Evolutionary conservation across 2,113 vertebrate species (phyloP).

Genomic region (Fulmarus glacialis): DNA sequence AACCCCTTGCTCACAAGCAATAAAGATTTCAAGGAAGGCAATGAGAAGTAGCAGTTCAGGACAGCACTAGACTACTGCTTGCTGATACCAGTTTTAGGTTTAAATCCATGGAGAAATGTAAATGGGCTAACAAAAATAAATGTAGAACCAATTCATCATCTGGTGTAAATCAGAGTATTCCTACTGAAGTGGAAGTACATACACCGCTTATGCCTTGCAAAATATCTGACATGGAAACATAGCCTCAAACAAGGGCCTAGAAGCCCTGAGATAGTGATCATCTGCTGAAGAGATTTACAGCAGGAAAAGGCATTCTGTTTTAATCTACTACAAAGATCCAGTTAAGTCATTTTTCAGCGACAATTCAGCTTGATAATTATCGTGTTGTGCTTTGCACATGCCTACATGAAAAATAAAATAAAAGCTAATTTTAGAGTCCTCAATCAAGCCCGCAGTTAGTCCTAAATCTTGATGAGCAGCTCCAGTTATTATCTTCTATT

Average conservation of each 20-base stretch:
- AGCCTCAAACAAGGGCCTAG: background rate
- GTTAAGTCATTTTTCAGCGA: conserved; percentile 15
- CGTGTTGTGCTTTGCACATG: background rate
- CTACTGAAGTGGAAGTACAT: background rate
- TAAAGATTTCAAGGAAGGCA: background rate
- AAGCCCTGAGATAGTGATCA: background rate
- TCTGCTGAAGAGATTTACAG: background rate
- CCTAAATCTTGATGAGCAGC: conserved; percentile 43
- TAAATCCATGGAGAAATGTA: background rate
- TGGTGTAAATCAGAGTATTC: background rate
- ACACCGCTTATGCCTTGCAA: background rate
- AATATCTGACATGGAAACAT: background rate
- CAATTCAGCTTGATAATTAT: conserved; percentile 24
- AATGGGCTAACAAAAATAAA: background rate
- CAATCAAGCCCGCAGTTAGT: conserved; percentile 7
- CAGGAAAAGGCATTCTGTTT: background rate
- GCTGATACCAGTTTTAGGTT: background rate
- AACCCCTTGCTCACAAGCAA: background rate
- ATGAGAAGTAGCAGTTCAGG: background rate
- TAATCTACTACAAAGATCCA: background rate
- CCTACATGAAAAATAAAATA: conserved; percentile 39
- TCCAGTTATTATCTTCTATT: conserved; percentile 57
- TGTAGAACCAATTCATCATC: background rate
- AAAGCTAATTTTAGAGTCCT: conserved; percentile 43
- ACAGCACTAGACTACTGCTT: background rate